Conservation (phyloP, 2,113 vertebrate genomes). For the Elachura formosa region DNA sequence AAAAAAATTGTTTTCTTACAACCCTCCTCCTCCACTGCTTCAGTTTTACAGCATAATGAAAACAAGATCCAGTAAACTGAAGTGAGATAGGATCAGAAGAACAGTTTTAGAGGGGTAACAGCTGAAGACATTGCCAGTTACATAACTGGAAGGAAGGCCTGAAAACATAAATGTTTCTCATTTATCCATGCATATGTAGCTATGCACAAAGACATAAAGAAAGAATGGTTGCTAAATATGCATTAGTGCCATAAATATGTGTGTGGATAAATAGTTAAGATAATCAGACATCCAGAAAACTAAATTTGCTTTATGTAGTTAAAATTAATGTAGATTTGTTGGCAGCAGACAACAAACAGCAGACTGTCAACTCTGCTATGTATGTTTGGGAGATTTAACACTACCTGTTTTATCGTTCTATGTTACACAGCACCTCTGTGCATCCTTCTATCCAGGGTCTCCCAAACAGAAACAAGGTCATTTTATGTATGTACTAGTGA, state of each 20-base stretch:
- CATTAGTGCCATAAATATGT: not conserved
- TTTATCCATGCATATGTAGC: not conserved
- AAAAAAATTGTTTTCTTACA: constrained; percentile 1
- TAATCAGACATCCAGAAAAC: not conserved
- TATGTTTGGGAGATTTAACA: accelerated
- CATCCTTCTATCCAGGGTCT: not conserved
- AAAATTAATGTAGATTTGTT: not conserved
- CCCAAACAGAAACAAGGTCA: not conserved
- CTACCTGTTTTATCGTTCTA: not conserved
- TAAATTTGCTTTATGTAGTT: not conserved
- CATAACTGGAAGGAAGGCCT: not conserved
- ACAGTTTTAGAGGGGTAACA: not conserved
- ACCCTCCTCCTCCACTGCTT: not conserved
- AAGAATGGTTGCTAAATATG: not conserved
- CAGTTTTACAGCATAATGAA: constrained; percentile 4
- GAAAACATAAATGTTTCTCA: not conserved
- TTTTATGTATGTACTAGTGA: not conserved
- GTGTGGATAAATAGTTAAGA: not conserved
- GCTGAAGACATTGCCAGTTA: not conserved
- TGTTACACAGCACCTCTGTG: not conserved
- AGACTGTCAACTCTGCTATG: not conserved
- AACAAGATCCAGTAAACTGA: constrained; percentile 10
- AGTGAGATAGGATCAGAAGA: not conserved
- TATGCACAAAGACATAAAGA: not conserved
- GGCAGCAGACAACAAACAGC: too few species aligned